phyloP scores from a whole-genome alignment of 1,140 invertebrate genomes.

The Brachionus koreanus region DNA sequence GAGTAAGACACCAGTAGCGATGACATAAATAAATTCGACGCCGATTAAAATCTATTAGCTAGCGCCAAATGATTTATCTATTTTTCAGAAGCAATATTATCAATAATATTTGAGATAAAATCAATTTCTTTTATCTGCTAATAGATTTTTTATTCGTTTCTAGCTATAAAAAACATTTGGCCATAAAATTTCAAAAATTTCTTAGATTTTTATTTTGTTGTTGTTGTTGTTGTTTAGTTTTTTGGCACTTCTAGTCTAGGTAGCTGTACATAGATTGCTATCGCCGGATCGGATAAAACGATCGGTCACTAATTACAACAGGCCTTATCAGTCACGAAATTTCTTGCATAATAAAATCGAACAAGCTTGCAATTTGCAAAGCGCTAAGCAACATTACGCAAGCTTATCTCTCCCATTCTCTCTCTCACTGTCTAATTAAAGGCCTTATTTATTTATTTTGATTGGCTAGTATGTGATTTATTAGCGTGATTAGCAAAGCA shows the following conservation, averaged over 20 bases:
- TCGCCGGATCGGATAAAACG: neutral
- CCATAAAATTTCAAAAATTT: slow-evolving; percentile 17
- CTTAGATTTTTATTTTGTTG: neutral
- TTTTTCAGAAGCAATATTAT: slow-evolving; percentile 23
- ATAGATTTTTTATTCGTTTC: slow-evolving; percentile 20
- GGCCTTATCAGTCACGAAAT: slow-evolving; percentile 15
- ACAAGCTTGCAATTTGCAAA: no score
- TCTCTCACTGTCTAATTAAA: neutral
- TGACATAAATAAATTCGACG: slow-evolving; percentile 33
- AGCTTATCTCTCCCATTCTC: neutral
- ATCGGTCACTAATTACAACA: neutral
- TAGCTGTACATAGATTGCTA: neutral
- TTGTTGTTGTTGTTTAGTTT: no score
- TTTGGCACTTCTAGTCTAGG: slow-evolving; percentile 13
- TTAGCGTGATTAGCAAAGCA: slow-evolving; percentile 27
- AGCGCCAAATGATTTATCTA: slow-evolving; percentile 13
- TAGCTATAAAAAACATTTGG: slow-evolving; percentile 37
- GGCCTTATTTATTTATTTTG: neutral
- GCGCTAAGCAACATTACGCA: neutral
- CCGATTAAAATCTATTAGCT: slow-evolving; percentile 28
- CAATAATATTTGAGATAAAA: neutral
- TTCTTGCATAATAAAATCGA: neutral
- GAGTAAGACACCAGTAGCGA: slow-evolving; percentile 30
- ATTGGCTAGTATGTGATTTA: slow-evolving; percentile 15
- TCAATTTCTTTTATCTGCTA: slow-evolving; percentile 4